Base-by-base conservation (phyloP, 2,797 vertebrate species). In the Moxostoma hubbsi region DNA sequence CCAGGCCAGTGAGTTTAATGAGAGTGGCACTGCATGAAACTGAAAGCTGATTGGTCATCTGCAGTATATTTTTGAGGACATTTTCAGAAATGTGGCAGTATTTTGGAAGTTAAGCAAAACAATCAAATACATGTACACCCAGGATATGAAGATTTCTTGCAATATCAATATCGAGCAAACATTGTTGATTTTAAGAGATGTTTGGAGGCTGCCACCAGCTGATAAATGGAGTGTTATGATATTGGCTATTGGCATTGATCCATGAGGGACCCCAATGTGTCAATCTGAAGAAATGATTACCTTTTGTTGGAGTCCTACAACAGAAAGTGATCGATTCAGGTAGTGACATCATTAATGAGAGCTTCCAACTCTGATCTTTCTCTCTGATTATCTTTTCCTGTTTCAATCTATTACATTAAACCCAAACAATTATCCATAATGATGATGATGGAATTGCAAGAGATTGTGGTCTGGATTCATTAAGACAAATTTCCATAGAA, bases 231-330 rank as follows among this genome's bases (percentile, higher is more conserved):
- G 62, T 66, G 24, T 73, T 73, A 49, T 59, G 54, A 73, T 74
- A 47, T 24, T 16, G n/a, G 76, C 78, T 86, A 86, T 84, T 84
- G 79, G 65, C 85, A 88, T 90, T 82, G 89, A 91, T 89, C 86
- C 50, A 59, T 70, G 69, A 36, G 83, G 80, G 83, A 43, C 2
- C 9, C 12, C 11, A 62, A 15, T 80, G 82, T 69, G 71, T 82
- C 64, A 18, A 11, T 50, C 64, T 18, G n/a, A 47, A 64, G 11
- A 12, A 79, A 77, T 83, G 68, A 47, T 9, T 86, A 86, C 72
- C 53, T 83, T 46, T 77, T 73, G 70, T 80, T 77, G 71, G 70
- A 83, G 46, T 65, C 59, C 54, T 71, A 16, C 82, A 55, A 61
- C 7, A 75, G 54, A 63, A 76, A 61, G 61, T 9, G n/a, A 90